Evolutionary conservation across 2,113 vertebrate genomes (phyloP).

Genomic region (Sterna hirundo): DNA sequence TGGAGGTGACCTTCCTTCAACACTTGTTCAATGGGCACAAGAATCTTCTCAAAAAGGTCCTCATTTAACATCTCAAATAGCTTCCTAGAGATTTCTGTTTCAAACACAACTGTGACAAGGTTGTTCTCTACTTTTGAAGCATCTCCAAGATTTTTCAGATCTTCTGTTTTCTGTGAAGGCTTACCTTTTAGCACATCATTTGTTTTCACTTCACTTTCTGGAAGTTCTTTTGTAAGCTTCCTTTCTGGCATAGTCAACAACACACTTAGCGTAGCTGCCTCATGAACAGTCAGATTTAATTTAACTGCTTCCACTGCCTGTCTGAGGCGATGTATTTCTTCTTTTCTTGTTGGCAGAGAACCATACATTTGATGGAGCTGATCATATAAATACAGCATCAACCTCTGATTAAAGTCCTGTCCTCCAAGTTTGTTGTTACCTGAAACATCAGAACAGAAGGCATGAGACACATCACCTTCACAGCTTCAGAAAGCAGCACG

Average conservation of each 20-base stretch:
- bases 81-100: constrained; percentile 79
- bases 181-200: neutral
- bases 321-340: constrained; percentile 90
- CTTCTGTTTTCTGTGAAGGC: neutral
- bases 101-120: constrained; percentile 73
- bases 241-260: constrained; percentile 76
- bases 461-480: neutral
- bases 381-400: constrained; percentile 86
- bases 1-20: constrained; percentile 84
- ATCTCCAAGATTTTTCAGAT: neutral
- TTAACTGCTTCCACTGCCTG: constrained; percentile 92
- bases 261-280: constrained; percentile 72
- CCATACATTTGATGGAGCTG: constrained; percentile 80
- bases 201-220: neutral
- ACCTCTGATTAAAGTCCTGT: constrained; percentile 95
- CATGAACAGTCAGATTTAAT: constrained; percentile 86
- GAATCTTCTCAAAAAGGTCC: constrained; percentile 95
- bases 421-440: constrained; percentile 98
- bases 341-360: constrained; percentile 81
- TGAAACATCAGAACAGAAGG: constrained; percentile 56
- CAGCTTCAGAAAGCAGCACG: neutral
- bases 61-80: constrained; percentile 90
- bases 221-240: neutral
- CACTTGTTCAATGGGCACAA: constrained; percentile 88
- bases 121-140: neutral